These are phyloP conservation scores for Varecia variegata DNA, from an alignment of 2,797 vertebrate genomes.

Conservation along the genomic window DNA sequence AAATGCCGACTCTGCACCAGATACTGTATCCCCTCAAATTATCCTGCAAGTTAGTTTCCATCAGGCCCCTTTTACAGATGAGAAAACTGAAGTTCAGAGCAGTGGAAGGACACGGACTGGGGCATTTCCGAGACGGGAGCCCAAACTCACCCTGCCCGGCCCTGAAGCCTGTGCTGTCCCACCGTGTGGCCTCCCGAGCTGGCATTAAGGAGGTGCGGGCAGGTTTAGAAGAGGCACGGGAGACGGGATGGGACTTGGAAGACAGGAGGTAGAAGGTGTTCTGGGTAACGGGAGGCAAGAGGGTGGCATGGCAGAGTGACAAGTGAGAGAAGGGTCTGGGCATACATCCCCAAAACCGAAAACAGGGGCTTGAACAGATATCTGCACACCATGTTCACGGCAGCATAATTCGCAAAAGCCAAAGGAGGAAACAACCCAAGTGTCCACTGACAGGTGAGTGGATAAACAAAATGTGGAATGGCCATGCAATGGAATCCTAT, in stretches of 20 bases:
- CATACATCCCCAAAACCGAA: not conserved
- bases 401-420: fast-evolving
- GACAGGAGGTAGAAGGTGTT: not conserved
- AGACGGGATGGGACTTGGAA: not conserved
- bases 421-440: not conserved
- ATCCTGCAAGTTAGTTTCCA: not conserved
- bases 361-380: not conserved
- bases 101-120: not conserved
- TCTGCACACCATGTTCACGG: not conserved
- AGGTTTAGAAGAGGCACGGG: not conserved
- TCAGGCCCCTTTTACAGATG: not conserved
- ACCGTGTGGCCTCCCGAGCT: fast-evolving
- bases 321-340: fast-evolving
- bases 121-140: not conserved
- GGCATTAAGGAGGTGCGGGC: not conserved
- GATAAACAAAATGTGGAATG: not conserved
- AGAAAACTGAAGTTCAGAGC: not conserved
- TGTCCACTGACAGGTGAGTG: fast-evolving
- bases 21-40: not conserved
- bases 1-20: not conserved
- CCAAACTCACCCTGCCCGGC: not conserved
- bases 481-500: fast-evolving
- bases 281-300: not conserved
- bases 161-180: too few relatives aligned
- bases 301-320: too few relatives aligned